Percentiles rank a stretch among this genome's conserved stretches.
Conservation (phyloP, 2,888 invertebrate species). For the Geotrupes spiniger region DNA sequence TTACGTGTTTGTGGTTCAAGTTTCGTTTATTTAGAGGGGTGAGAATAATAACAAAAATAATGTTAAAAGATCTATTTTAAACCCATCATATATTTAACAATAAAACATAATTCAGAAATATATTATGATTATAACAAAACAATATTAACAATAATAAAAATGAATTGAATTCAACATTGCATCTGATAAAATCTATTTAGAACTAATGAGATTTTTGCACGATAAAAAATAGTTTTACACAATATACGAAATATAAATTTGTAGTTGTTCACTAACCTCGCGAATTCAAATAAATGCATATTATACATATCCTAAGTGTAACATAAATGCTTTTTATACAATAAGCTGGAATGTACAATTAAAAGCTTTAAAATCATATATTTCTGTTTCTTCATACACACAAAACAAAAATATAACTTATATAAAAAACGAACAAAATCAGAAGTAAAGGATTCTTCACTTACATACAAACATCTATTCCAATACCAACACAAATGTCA, state of each 20-base stretch:
- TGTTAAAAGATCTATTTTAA: conserved; percentile 34
- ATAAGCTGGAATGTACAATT: conserved; percentile 17
- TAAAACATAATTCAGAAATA: conserved; percentile 43
- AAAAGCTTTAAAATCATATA: background rate
- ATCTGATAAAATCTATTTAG: background rate
- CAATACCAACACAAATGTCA: conserved; percentile 10
- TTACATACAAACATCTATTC: background rate
- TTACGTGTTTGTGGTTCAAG: too few relatives aligned
- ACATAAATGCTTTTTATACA: conserved; percentile 13
- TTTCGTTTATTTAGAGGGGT: too few relatives aligned
- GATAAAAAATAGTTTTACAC: conserved; percentile 19
- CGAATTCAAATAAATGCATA: background rate
- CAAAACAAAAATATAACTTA: conserved; percentile 13
- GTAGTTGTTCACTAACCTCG: too few relatives aligned
- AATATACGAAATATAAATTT: conserved; percentile 17
- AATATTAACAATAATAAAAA: conserved; percentile 35
- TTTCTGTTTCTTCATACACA: conserved; percentile 3
- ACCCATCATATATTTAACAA: conserved; percentile 40
- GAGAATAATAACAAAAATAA: background rate
- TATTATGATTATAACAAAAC: conserved; percentile 37
- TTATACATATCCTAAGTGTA: conserved; percentile 1
- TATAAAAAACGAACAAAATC: background rate
- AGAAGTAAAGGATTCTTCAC: background rate
- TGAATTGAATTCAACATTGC: conserved; percentile 2
- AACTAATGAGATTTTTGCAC: background rate